These are phyloP conservation scores for Rhogogaster chlorosoma DNA, from an alignment of 2,888 invertebrate genomes.

Conservation along the genomic window DNA sequence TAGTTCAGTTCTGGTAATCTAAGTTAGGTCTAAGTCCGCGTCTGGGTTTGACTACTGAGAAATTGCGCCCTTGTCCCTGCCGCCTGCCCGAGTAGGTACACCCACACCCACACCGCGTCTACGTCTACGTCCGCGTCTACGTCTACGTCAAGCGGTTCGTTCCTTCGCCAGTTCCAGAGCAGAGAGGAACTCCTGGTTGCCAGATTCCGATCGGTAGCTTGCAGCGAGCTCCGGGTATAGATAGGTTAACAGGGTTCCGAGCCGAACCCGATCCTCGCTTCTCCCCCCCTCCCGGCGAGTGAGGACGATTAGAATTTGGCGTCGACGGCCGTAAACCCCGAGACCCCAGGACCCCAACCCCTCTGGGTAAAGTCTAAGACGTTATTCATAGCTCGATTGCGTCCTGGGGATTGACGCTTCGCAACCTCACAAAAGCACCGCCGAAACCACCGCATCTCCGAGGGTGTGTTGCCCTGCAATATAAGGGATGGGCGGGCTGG, in stretches of 20 bases:
- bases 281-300: neutral
- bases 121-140: neutral
- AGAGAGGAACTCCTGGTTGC: neutral
- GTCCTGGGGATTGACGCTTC: slow-evolving; percentile 46
- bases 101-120: neutral
- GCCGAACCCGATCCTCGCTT: neutral
- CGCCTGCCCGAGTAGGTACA: neutral
- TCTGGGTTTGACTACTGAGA: slow-evolving; percentile 58
- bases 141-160: neutral
- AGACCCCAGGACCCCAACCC: neutral
- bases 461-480: neutral
- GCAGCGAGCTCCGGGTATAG: neutral
- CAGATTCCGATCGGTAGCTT: slow-evolving; percentile 2
- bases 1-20: slow-evolving; percentile 58
- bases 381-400: slow-evolving; percentile 61
- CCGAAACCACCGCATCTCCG: neutral
- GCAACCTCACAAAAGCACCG: slow-evolving; percentile 44
- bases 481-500: neutral
- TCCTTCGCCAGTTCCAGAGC: neutral
- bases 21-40: slow-evolving; percentile 62
- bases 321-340: slow-evolving; percentile 12
- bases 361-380: slow-evolving; percentile 52
- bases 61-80: slow-evolving; percentile 38
- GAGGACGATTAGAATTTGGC: slow-evolving; percentile 67
- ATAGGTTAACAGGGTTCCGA: neutral